Percentiles rank a stretch among this genome's conserved stretches.
Conservation (phyloP, 2,888 invertebrate genomes). For the Leptopilina syphax region DNA sequence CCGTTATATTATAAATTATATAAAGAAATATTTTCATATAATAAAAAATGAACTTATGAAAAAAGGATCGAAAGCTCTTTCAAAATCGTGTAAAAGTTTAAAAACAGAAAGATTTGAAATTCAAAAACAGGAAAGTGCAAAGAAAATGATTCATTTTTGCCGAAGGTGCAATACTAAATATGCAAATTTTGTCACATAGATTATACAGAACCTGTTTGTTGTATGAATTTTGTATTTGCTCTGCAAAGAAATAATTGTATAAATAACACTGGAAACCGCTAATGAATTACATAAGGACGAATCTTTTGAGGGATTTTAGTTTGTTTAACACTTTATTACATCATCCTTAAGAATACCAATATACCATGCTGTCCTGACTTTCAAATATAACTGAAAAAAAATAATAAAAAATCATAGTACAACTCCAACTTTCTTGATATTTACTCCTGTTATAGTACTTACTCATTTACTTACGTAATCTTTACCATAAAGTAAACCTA, state of each 20-base stretch:
- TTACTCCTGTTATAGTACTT: too few species aligned
- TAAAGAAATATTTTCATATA: too few species aligned
- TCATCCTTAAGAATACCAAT: neutral
- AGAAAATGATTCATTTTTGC: neutral
- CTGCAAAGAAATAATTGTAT: neutral
- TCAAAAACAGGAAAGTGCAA: neutral
- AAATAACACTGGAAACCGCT: conserved; percentile 3
- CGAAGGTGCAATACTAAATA: neutral
- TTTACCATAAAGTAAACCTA: too few species aligned
- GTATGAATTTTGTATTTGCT: neutral
- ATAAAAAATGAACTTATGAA: too few species aligned
- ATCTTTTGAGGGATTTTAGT: neutral
- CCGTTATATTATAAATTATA: too few species aligned
- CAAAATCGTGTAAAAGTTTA: neutral
- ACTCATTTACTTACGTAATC: too few species aligned
- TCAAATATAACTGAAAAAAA: too few species aligned
- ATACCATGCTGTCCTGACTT: too few species aligned
- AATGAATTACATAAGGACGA: neutral
- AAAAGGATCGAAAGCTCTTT: neutral
- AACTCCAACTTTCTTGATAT: too few species aligned
- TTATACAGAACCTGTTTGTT: neutral
- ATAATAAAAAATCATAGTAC: too few species aligned
- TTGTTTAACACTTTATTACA: neutral
- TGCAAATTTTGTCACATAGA: conserved; percentile 1
- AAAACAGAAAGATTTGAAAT: neutral